phyloP scores from a whole-genome alignment of 2,113 vertebrate genomes.

The Gobiocypris rarus region DNA sequence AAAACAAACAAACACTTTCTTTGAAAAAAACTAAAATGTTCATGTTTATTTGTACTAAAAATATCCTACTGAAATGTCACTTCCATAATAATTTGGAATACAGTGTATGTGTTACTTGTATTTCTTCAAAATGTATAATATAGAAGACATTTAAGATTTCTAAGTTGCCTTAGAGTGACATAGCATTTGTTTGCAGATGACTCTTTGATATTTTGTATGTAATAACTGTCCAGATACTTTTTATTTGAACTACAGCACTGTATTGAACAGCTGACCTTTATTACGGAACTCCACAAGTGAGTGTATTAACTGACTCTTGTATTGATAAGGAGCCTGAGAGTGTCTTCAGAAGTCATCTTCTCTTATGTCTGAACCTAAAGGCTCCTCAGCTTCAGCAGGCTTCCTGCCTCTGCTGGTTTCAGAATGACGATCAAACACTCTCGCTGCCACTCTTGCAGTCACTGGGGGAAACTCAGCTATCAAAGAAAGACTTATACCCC shows the following conservation, averaged over 20 bases:
- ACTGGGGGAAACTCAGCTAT: conserved; percentile 53
- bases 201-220: not conserved
- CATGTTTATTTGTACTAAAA: too few species aligned
- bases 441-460: conserved; percentile 42
- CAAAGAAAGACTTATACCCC: conserved; percentile 61
- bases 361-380: conserved; percentile 9
- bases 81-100: too few species aligned
- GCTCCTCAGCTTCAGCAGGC: not conserved
- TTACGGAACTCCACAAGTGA: not conserved
- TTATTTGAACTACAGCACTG: not conserved
- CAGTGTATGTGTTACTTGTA: too few species aligned
- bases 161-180: too few species aligned
- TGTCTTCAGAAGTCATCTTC: conserved; percentile 8
- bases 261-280: conserved; percentile 1
- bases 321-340: not conserved
- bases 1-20: too few species aligned
- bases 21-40: too few species aligned
- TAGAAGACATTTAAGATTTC: not conserved
- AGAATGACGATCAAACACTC: conserved; percentile 58
- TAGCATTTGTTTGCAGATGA: not conserved
- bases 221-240: not conserved
- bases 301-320: conserved; percentile 8
- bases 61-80: too few species aligned
- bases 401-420: conserved; percentile 41
- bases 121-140: too few species aligned